Conservation (phyloP, 2,113 vertebrate genomes). For the Fulmarus glacialis region DNA sequence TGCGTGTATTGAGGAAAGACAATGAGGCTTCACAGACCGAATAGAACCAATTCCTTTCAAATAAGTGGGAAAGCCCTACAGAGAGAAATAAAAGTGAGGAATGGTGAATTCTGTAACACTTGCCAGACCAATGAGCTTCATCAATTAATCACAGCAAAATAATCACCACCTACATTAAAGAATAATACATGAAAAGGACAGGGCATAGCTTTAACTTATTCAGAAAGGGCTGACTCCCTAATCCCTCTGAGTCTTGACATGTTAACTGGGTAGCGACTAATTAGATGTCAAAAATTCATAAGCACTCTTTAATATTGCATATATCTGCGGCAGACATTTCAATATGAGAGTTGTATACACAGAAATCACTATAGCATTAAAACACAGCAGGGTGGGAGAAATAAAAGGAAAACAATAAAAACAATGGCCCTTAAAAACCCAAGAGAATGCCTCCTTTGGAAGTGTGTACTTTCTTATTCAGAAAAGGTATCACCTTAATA, state of each 20-base stretch:
- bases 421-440: conserved; percentile 89
- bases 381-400: conserved; percentile 83
- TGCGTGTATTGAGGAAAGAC: background rate
- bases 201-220: conserved; percentile 88
- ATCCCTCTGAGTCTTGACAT: conserved; percentile 92
- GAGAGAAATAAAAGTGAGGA: conserved; percentile 75
- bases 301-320: conserved; percentile 99
- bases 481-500: conserved; percentile 85
- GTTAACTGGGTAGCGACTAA: conserved; percentile 98
- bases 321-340: conserved; percentile 96
- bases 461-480: conserved; percentile 85
- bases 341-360: conserved; percentile 97
- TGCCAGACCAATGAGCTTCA: conserved; percentile 86
- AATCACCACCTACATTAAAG: conserved; percentile 97
- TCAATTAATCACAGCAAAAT: conserved; percentile 98
- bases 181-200: conserved; percentile 93
- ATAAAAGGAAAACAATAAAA: conserved; percentile 88
- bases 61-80: conserved; percentile 56
- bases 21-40: conserved; percentile 18
- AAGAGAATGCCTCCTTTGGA: conserved; percentile 82
- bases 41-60: conserved; percentile 54
- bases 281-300: conserved; percentile 99
- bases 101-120: conserved; percentile 79
- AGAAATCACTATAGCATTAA: conserved; percentile 89
- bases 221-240: conserved; percentile 90